Conservation (phyloP, 2,888 invertebrate genomes). For the Eumerus sabulonum region DNA sequence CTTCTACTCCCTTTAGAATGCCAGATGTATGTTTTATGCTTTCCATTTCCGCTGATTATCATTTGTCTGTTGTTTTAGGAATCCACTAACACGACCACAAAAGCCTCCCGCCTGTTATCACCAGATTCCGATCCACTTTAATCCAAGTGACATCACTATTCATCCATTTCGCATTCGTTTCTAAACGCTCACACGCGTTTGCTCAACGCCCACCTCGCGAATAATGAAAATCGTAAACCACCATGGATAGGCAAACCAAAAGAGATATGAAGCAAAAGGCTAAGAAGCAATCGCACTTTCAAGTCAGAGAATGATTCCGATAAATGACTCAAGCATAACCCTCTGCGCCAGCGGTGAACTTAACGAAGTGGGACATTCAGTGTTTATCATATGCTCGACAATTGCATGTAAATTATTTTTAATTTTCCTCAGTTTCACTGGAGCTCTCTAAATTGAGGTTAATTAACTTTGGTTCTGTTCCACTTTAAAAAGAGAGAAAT, state of each 20-base stretch:
- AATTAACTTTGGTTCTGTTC: conserved; percentile 49
- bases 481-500: conserved; percentile 39
- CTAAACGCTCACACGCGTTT: background rate
- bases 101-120: too few relatives aligned
- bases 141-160: too few relatives aligned
- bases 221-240: conserved; percentile 11
- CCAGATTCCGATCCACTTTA: too few relatives aligned
- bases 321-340: conserved; percentile 40
- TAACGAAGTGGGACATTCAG: conserved; percentile 45
- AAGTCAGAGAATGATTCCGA: conserved; percentile 29
- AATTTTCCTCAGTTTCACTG: conserved; percentile 40
- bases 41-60: conserved; percentile 18
- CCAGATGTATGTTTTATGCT: conserved; percentile 11
- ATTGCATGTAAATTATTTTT: conserved; percentile 60
- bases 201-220: conserved; percentile 2
- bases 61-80: background rate
- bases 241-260: background rate
- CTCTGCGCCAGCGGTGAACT: conserved; percentile 17
- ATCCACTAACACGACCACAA: background rate
- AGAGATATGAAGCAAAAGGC: conserved; percentile 2
- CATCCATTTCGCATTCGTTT: too few relatives aligned
- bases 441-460: conserved; percentile 45
- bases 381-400: conserved; percentile 46
- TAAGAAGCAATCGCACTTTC: conserved; percentile 9
- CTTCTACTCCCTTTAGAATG: background rate